Evolutionary conservation across 2,888 invertebrate genomes (phyloP).

Genomic region (Caenorhabditis zanzibari): DNA sequence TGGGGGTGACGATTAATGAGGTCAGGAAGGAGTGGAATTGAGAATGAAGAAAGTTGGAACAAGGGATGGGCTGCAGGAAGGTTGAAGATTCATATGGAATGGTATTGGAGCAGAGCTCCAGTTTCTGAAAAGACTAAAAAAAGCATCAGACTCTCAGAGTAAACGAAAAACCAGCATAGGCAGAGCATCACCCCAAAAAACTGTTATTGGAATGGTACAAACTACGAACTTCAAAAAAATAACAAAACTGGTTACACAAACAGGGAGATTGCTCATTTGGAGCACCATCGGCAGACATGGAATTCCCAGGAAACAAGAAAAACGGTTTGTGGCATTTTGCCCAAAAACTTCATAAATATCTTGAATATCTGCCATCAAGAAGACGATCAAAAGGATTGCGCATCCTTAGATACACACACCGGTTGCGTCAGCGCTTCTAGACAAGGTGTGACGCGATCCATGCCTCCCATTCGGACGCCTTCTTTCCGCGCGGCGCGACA

Average conservation of each 20-base stretch:
- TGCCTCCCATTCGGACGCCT: constrained; percentile 24
- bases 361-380: constrained; percentile 29
- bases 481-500: constrained; percentile 56
- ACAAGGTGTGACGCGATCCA: constrained; percentile 52
- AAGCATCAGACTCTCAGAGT: no score
- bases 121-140: no score
- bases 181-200: no score
- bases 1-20: constrained; percentile 37
- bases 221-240: no score
- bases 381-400: constrained; percentile 33
- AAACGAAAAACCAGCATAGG: no score
- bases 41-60: constrained; percentile 7
- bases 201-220: no score
- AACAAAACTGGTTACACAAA: no score
- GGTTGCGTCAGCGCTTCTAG: constrained; percentile 58
- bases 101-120: no score
- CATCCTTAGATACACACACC: constrained; percentile 31
- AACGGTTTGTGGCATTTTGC: neutral
- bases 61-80: neutral
- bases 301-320: neutral
- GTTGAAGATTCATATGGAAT: no score
- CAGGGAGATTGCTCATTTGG: neutral
- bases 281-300: neutral
- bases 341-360: constrained; percentile 15
- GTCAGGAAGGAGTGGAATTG: constrained; percentile 12